phyloP scores from a whole-genome alignment of 2,888 invertebrate genomes.

The Scaptomyza parva region DNA sequence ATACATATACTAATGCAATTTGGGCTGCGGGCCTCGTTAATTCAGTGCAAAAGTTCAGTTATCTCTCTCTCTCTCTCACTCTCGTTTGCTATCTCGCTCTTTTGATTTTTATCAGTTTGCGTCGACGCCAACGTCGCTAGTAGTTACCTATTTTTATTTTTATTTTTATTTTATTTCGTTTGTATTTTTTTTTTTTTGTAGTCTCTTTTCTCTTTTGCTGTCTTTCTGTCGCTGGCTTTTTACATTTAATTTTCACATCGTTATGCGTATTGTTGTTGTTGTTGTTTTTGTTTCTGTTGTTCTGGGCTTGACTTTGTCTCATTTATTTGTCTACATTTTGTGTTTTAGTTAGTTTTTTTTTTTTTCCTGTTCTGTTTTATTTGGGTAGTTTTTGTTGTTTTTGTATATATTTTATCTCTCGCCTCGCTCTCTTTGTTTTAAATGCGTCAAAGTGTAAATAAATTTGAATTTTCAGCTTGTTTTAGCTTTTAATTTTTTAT shows the following conservation, averaged over 20 bases:
- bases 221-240: conserved; percentile 33
- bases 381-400: conserved; percentile 20
- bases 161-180: conserved; percentile 22
- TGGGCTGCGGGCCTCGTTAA: conserved; percentile 74
- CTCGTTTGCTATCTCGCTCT: too few species aligned
- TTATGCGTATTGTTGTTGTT: conserved; percentile 58
- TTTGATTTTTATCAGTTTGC: conserved; percentile 68
- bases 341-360: conserved; percentile 13
- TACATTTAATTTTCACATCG: conserved; percentile 79
- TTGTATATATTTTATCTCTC: conserved; percentile 29
- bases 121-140: conserved; percentile 54
- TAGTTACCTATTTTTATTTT: conserved; percentile 59
- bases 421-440: conserved; percentile 74
- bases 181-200: conserved; percentile 34
- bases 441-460: conserved; percentile 82
- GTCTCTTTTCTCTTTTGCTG: conserved; percentile 49
- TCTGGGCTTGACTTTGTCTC: conserved; percentile 55
- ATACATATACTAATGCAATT: conserved; percentile 66
- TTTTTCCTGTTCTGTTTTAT: conserved; percentile 27
- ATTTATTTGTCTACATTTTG: conserved; percentile 75
- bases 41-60: conserved; percentile 74
- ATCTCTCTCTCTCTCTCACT: conserved; percentile 14
- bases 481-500: conserved; percentile 69
- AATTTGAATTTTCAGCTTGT: conserved; percentile 82
- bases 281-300: conserved; percentile 42